Evolutionary conservation across 2,888 invertebrate genomes (phyloP), one percentile per base, ranked within the genome.

Genomic region (Fissipunctia ypsillon): DNA sequence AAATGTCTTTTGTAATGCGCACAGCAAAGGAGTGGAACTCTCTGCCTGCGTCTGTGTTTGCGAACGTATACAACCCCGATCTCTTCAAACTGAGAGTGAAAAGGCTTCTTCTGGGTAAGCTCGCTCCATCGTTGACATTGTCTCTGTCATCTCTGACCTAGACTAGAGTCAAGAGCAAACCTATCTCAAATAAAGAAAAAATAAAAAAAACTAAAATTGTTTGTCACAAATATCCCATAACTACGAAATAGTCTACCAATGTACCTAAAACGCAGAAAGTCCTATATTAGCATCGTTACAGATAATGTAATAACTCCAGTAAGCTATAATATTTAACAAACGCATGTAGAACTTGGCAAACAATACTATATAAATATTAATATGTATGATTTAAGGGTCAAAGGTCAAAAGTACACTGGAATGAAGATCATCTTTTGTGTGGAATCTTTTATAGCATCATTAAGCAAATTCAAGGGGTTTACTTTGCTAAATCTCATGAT

Each of bases 301-400:
- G 25, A 59, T 52, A 75, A 64, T 43, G 50, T 22, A 45, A 43
- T 64, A 60, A 50, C 22, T 77, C 28, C 14, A 28, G 10, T 12
- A 64, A 14, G 31, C 54, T 52, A 70, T 61, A 41, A 57, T 61
- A 57, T 54, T 72, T 57, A 61, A 54, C 50, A 56, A 73, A 69
- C 38, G 50, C 31, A 59, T 54, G 14, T 31, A 65, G 2, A 63
- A 50, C 38, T 78, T 73, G 43, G 60, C 56, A 72, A 74, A 74
- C 69, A 76, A 60, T 52, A 31, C 57, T 31, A 69, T 31, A 69
- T 57, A 52, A 70, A 66, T 64, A 81, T 72, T 65, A 64, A 78
- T 76, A 76, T 68, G 16, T 64, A n/a, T 31, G 31, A 38, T 25
- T 52, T 45, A 41, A 19, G 28, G 63, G 69, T 59, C 25, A 16